A percentile compares a stretch with the other conserved stretches of the same genome.
phyloP scores from a whole-genome alignment of 2,888 invertebrate genomes.

The Athalia cordata region DNA sequence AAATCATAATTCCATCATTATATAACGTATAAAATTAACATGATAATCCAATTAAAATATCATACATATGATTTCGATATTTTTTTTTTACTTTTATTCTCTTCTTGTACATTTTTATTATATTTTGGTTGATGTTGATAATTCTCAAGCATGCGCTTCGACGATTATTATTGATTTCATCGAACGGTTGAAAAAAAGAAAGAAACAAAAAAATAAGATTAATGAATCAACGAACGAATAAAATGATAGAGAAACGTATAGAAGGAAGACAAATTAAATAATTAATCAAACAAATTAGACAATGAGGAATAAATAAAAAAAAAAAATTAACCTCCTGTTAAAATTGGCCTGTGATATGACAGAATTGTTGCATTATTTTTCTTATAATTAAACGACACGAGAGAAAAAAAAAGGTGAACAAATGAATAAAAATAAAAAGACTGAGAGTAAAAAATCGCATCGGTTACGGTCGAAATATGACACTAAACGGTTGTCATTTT shows the following conservation, averaged over 20 bases:
- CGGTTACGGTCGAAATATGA: constrained; percentile 33
- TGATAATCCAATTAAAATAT: constrained; percentile 35
- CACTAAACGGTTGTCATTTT: not conserved
- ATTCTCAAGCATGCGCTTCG: no score
- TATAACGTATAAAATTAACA: constrained; percentile 17
- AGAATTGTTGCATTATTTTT: constrained; percentile 53
- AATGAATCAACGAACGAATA: no score
- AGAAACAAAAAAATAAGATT: no score
- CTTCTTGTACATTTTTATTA: no score
- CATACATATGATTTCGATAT: no score
- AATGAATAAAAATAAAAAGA: constrained; percentile 43
- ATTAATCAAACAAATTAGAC: not conserved
- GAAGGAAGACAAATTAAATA: not conserved
- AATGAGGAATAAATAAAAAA: not conserved
- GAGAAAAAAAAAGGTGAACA: constrained; percentile 38
- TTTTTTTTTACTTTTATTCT: no score
- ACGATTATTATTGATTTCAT: no score
- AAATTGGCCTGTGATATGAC: constrained; percentile 63
- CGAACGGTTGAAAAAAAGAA: no score
- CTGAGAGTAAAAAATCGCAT: constrained; percentile 49
- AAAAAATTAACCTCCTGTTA: not conserved
- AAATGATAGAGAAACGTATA: constrained; percentile 27
- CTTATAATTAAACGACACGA: constrained; percentile 33
- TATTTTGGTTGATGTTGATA: no score
- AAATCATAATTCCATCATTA: constrained; percentile 45